Evolutionary conservation across 2,888 invertebrate genomes (phyloP).

Genomic region (Dolomedes plantarius): DNA sequence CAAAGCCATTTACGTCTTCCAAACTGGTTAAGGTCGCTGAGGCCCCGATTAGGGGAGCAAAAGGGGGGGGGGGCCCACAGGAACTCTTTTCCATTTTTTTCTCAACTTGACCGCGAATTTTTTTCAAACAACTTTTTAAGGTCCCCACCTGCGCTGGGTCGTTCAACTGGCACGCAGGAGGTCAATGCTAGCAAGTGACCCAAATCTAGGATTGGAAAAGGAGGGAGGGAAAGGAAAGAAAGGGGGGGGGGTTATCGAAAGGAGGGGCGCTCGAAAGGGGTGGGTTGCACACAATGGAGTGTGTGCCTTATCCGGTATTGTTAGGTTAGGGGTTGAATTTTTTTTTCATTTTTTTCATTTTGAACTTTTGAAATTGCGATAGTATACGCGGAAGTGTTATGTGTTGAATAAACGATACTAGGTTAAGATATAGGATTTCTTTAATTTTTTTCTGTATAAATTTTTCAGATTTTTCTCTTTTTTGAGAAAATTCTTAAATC

Average conservation of each 20-base stretch:
- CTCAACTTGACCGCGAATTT: conserved; percentile 54
- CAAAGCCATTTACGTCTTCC: conserved; percentile 11
- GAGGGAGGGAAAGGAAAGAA: neutral
- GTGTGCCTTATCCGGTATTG: conserved; percentile 13
- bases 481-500: neutral
- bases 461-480: neutral
- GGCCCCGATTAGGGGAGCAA: conserved; percentile 17
- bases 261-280: conserved; percentile 41
- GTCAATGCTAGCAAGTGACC: conserved; percentile 52
- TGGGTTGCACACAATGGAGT: neutral
- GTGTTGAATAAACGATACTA: neutral
- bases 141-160: conserved; percentile 49
- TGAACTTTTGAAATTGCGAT: conserved; percentile 1
- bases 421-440: neutral
- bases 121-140: neutral
- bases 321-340: conserved; percentile 8
- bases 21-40: conserved; percentile 51
- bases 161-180: conserved; percentile 41
- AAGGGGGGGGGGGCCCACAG: conserved; percentile 21
- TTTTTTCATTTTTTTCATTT: neutral
- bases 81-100: conserved; percentile 17
- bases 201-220: conserved; percentile 20
- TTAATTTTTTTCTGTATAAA: neutral
- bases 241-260: conserved; percentile 27
- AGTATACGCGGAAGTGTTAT: conserved; percentile 10